Conservation (phyloP, 2,888 invertebrate genomes). For the Trimorus sp. region DNA sequence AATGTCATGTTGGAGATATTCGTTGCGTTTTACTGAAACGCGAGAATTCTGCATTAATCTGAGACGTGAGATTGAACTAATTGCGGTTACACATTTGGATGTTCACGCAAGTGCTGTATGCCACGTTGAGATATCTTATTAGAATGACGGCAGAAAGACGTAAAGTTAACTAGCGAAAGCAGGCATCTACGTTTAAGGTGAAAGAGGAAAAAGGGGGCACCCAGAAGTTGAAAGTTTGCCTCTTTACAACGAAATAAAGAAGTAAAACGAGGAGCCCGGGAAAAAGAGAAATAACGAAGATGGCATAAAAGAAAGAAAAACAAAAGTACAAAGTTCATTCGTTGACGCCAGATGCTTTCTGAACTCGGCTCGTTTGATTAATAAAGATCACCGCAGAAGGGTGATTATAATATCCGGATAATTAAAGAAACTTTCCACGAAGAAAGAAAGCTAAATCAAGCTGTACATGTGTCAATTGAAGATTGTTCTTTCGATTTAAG, state of each 20-base stretch:
- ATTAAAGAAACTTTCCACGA: slow-evolving; percentile 24
- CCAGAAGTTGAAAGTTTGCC: slow-evolving; percentile 39
- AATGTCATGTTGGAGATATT: too few relatives aligned
- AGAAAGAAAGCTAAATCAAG: neutral
- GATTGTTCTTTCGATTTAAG: too few relatives aligned
- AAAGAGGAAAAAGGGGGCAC: slow-evolving; percentile 28
- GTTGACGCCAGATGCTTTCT: slow-evolving; percentile 48
- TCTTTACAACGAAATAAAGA: slow-evolving; percentile 54
- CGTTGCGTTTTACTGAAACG: too few relatives aligned
- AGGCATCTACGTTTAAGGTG: slow-evolving; percentile 43
- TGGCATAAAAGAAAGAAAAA: slow-evolving; percentile 9
- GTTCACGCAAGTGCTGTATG: too few relatives aligned
- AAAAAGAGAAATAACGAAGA: slow-evolving; percentile 51
- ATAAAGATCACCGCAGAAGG: slow-evolving; percentile 39
- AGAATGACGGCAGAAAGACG: slow-evolving; percentile 16
- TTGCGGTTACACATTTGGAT: too few relatives aligned
- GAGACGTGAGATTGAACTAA: too few relatives aligned
- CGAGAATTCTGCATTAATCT: too few relatives aligned
- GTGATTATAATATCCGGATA: slow-evolving; percentile 54
- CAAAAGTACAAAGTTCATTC: slow-evolving; percentile 52
- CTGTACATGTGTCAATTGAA: too few relatives aligned
- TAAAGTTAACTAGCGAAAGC: slow-evolving; percentile 35
- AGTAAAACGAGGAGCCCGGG: slow-evolving; percentile 26
- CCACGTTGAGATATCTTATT: slow-evolving; percentile 7
- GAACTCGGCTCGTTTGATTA: slow-evolving; percentile 26